These are phyloP conservation scores for Menura novaehollandiae DNA, from an alignment of 2,113 vertebrate species.

Conservation along the genomic window DNA sequence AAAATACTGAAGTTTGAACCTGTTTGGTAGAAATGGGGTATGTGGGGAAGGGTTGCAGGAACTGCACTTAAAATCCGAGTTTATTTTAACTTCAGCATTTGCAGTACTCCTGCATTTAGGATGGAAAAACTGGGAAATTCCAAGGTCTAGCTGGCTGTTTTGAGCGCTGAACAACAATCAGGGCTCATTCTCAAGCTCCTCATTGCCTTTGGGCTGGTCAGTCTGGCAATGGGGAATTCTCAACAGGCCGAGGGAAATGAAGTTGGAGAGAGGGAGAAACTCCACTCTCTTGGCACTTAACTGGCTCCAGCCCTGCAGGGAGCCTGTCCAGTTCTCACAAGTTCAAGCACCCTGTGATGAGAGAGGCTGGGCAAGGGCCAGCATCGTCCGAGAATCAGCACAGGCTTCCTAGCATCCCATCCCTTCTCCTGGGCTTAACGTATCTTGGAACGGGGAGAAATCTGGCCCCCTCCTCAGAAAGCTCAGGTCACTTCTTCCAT, in stretches of 20 bases:
- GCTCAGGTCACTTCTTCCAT: slow-evolving; percentile 17
- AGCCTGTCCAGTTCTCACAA: neutral
- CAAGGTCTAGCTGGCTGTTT: neutral
- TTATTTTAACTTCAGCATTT: neutral
- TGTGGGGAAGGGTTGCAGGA: neutral
- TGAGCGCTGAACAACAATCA: neutral
- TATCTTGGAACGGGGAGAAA: neutral
- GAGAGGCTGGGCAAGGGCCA: neutral
- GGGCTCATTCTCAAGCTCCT: neutral
- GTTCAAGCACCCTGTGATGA: neutral
- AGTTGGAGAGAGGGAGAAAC: neutral
- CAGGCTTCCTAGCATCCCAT: neutral
- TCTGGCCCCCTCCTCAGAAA: neutral
- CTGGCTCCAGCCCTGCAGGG: neutral
- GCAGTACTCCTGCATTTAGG: neutral
- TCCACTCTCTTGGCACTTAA: neutral
- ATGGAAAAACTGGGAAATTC: neutral
- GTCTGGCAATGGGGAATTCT: neutral
- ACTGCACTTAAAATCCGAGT: neutral
- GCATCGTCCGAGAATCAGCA: neutral
- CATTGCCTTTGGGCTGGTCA: neutral
- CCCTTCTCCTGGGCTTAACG: neutral
- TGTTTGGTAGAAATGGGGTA: neutral
- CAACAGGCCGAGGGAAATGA: neutral
- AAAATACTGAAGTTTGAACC: neutral